phyloP scores from a whole-genome alignment of 2,113 vertebrate species.

The Scomber colias region DNA sequence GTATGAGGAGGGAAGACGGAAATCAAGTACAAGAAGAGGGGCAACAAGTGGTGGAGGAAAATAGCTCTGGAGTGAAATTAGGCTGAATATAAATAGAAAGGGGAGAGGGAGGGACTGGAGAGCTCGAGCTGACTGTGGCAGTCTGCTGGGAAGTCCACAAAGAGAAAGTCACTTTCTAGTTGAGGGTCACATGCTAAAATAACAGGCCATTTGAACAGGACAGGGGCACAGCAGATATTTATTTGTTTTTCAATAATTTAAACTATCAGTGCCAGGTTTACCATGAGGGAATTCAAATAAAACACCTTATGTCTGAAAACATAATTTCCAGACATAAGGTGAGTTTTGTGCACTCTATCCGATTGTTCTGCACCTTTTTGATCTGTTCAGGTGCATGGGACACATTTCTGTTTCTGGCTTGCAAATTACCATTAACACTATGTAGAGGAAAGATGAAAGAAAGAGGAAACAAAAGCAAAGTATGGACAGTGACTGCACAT shows the following conservation, averaged over 20 bases:
- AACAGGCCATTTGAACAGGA: not conserved
- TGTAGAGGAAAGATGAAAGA: conserved; percentile 14
- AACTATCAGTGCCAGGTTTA: too few relatives aligned
- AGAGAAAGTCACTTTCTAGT: not conserved
- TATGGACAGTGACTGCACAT: conserved; percentile 77
- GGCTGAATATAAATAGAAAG: conserved; percentile 79
- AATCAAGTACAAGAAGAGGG: conserved; percentile 28
- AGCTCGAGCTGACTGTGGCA: conserved; percentile 9
- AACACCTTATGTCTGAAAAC: too few relatives aligned
- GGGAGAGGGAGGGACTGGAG: conserved; percentile 22
- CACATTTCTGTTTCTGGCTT: not conserved
- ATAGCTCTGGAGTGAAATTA: conserved; percentile 56
- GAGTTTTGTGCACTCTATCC: too few relatives aligned
- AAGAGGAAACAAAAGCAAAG: conserved; percentile 69
- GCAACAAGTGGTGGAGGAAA: conserved; percentile 33
- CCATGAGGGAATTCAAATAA: too few relatives aligned
- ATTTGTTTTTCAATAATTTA: too few relatives aligned
- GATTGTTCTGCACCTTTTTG: too few relatives aligned
- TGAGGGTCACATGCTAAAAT: conserved; percentile 20
- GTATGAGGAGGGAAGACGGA: conserved; percentile 23
- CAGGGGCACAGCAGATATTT: not conserved
- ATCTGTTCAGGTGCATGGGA: too few relatives aligned
- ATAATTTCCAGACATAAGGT: too few relatives aligned
- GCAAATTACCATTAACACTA: not conserved
- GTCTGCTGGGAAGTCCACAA: conserved; percentile 19